A percentile compares a stretch with the other conserved stretches of the same genome.
Evolutionary conservation across 2,797 vertebrate genomes (phyloP).

Genomic region (Trachops cirrhosus): DNA sequence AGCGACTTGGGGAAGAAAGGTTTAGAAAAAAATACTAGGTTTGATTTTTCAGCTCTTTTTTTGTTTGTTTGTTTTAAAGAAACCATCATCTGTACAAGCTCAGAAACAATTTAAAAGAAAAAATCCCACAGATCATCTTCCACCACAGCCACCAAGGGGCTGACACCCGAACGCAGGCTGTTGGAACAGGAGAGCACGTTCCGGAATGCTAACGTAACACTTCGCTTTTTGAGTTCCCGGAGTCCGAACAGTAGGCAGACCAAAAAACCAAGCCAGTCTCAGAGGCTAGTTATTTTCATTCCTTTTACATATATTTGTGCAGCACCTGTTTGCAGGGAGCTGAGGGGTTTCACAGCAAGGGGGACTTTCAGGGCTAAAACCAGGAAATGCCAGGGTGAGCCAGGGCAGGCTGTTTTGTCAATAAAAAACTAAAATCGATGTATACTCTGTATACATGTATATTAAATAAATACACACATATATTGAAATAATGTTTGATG

Average conservation of each 20-base stretch:
- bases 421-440: neutral
- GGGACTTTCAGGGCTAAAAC: neutral
- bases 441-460: neutral
- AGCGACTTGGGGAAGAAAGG: neutral
- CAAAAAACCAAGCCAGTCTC: conserved; percentile 27
- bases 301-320: neutral
- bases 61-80: neutral
- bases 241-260: neutral
- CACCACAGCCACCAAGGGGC: neutral
- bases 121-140: neutral
- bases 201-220: neutral
- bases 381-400: neutral
- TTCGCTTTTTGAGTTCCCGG: neutral
- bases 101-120: conserved; percentile 38
- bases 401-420: neutral
- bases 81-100: neutral
- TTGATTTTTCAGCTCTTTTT: neutral
- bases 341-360: neutral
- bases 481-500: conserved; percentile 16
- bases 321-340: neutral
- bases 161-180: neutral
- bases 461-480: neutral
- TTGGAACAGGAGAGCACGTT: conserved; percentile 4
- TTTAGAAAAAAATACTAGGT: neutral
- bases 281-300: neutral